phyloP scores from a whole-genome alignment of 2,797 vertebrate genomes.

The Rhinella marina region DNA sequence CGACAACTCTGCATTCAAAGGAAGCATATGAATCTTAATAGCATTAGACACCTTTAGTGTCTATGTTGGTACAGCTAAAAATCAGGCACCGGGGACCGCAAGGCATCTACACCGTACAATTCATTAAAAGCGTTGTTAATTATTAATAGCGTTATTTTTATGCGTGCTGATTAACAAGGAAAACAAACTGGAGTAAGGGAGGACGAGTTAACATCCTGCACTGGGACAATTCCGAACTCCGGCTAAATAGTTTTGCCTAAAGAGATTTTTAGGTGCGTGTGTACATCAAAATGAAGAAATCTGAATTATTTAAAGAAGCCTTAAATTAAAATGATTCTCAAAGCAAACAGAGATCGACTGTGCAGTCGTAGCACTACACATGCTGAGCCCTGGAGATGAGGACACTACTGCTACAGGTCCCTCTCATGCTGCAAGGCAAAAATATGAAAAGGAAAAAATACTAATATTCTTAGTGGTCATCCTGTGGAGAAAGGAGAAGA shows the following conservation, averaged over 20 bases:
- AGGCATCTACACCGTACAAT: neutral
- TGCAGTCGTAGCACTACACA: neutral
- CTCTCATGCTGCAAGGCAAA: neutral
- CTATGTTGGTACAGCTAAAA: neutral
- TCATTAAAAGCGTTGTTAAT: conserved; percentile 63
- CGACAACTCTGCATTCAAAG: neutral
- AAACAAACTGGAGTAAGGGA: conserved; percentile 69
- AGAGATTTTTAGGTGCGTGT: conserved; percentile 48
- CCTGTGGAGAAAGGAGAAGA: neutral
- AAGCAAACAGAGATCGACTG: neutral
- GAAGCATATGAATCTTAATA: neutral
- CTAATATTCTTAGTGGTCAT: neutral
- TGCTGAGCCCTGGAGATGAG: neutral
- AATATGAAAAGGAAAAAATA: too few species aligned
- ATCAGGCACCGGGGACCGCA: neutral
- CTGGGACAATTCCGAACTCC: conserved; percentile 65
- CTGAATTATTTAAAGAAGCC: conserved; percentile 64
- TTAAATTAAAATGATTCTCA: conserved; percentile 35
- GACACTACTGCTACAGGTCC: neutral
- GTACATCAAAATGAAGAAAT: conserved; percentile 65
- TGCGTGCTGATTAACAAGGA: conserved; percentile 73
- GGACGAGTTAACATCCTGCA: conserved; percentile 67
- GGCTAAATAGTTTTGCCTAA: conserved; percentile 60
- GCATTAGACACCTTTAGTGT: neutral
- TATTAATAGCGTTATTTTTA: conserved; percentile 70